Percentiles rank a stretch among this genome's conserved stretches.
phyloP scores from a whole-genome alignment of 2,888 invertebrate species.

The Nezara viridula region DNA sequence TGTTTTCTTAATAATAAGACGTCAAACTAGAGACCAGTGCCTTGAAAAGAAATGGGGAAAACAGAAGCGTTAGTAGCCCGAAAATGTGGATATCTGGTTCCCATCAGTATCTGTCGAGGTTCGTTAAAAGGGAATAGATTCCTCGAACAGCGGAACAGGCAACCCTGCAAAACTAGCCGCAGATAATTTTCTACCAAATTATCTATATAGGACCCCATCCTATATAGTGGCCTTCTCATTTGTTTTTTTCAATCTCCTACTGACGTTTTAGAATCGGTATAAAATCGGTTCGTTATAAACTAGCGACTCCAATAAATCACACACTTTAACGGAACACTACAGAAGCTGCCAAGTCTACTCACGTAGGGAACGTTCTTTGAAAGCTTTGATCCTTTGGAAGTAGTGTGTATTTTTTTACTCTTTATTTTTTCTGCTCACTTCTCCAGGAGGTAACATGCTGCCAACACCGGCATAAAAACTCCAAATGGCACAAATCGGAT shows the following conservation, averaged over 20 bases:
- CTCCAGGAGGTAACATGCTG: neutral
- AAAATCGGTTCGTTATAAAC: neutral
- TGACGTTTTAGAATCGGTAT: neutral
- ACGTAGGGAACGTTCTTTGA: neutral
- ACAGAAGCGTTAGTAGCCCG: neutral
- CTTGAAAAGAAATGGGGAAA: neutral
- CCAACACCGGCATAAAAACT: conserved; percentile 18
- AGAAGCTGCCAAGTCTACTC: neutral
- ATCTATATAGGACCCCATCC: neutral
- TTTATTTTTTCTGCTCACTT: neutral
- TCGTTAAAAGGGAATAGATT: neutral
- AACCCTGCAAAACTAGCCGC: neutral
- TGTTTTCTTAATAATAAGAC: neutral
- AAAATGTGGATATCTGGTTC: neutral
- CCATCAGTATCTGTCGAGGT: neutral
- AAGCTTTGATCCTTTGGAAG: neutral
- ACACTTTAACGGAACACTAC: neutral
- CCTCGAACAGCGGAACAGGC: neutral
- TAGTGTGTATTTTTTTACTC: neutral
- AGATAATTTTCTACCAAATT: conserved; percentile 7
- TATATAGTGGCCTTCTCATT: neutral
- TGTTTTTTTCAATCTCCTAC: neutral
- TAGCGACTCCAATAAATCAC: neutral
- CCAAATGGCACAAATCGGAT: neutral
- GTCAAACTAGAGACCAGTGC: neutral